Evolutionary conservation across 2,888 invertebrate genomes (phyloP), one percentile per base, ranked within the genome.

Genomic region (Ormia ochracea): DNA sequence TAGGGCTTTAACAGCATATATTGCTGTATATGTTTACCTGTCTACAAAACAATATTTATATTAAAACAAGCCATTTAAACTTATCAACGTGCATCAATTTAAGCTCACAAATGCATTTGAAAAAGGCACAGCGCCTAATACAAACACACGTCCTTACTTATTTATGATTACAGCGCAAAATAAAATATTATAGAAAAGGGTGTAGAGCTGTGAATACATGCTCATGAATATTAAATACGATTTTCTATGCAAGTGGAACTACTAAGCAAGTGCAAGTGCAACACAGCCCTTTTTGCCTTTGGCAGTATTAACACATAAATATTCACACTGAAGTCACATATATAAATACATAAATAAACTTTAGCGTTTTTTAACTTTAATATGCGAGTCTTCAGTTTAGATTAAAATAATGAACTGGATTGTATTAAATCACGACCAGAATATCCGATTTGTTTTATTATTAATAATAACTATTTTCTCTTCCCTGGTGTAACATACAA

Each of bases 11-110:
- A 38, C 10, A 38, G 14, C 14, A 43, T 45, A 21, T 21, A 21
- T 36, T 56, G 17, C 9, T 3, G n/a, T 12, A 3, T 38, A 17
- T 14, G 63, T 48, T 33, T 65, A 74, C 72, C 68, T 73, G 72
- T 45, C 58, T 63, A 19, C 50, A 63, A 68, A 63, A 78, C 23
- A 72, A 21, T 33, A 61, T 50, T 38, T 26, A 33, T 73, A 73
- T 73, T 63, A 28, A 73, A 74, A 68, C 63, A 56, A 63, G 26
- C 41, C 63, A 69, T 69, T 78, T 63, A 48, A 78, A 74, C 33
- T 78, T 73, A 73, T 68, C 73, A 68, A 63, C 61, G 74, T 58
- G 58, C 63, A 63, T 78, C 68, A 63, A 58, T 78, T 73, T 56
- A 72, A 10, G 43, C 43, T 5, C 33, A 72, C 26, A 59, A 3